Conservation (phyloP, 53 echinoderm and acorn worm genomes). For the Echinometra lucunter region DNA sequence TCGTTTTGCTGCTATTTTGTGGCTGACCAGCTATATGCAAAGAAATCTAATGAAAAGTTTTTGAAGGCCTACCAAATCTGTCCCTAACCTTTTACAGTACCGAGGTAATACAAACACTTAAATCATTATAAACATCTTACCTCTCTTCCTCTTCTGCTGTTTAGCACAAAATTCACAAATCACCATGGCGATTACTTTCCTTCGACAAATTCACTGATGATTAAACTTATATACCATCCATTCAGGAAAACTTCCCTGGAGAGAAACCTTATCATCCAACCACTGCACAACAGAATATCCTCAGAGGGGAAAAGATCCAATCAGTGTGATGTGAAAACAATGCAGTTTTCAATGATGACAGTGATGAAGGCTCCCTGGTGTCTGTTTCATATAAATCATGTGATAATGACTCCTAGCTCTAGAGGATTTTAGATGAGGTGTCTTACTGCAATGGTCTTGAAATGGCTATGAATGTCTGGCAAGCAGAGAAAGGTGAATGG, state of each 20-base stretch:
- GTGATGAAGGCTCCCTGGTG: neutral
- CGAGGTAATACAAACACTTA: too few relatives aligned
- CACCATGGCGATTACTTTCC: slow-evolving; percentile 66
- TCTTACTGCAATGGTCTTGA: neutral
- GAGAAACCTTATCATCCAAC: neutral
- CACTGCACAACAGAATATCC: neutral
- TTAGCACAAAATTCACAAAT: slow-evolving; percentile 68
- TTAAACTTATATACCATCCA: neutral
- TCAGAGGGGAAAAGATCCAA: neutral
- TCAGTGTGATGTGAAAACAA: too few relatives aligned
- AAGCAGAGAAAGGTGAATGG: neutral
- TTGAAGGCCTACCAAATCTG: too few relatives aligned
- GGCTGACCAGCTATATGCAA: too few relatives aligned
- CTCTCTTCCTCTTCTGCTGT: slow-evolving; percentile 55
- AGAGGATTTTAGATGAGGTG: neutral
- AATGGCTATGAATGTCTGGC: too few relatives aligned
- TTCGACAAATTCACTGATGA: neutral
- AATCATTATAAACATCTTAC: neutral
- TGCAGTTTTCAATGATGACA: too few relatives aligned
- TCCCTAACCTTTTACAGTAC: too few relatives aligned
- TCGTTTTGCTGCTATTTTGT: too few relatives aligned
- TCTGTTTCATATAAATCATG: neutral
- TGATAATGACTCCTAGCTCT: neutral
- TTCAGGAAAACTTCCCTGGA: neutral
- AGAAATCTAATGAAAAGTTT: too few relatives aligned